Base-by-base conservation (phyloP, 2,797 vertebrate species). In the Leontopithecus rosalia region DNA sequence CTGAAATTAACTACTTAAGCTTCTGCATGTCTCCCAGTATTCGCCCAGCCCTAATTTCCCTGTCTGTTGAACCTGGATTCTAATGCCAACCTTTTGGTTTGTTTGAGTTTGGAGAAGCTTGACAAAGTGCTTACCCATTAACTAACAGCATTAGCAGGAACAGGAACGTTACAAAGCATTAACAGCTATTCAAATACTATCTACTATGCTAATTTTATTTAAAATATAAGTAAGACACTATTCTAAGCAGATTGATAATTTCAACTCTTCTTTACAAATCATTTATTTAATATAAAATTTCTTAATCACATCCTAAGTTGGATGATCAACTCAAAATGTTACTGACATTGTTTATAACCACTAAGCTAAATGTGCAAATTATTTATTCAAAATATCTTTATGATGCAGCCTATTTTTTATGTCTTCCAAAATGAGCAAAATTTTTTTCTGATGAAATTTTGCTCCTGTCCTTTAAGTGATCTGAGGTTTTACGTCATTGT, bases 231-330 rank as follows among this genome's bases (percentile, higher is more conserved):
- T 75, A 46, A 92, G 22, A 84, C 73, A 39, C 17, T 33, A 36
- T 79, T 81, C 50, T 75, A 83, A 50, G 24, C 1, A 58, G 2
- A 57, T 33, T 30, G n/a, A 33, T 57, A 1, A 85, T 91, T 58
- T 88, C 33, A 67, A 43, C 19, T 43, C 7, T 64, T 73, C 36
- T 85, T 89, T 81, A 88, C 26, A 57, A 85, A 67, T 82, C 58
- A 82, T 50, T 88, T 75, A 43, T 67, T 91, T 88, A 80, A 22
- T n/a, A 28, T 58, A 30, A 90, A 61, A 90, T 80, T 67, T 82
- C 57, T 55, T 70, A 73, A 79, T 79, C 52, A 39, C 33, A 90
- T 73, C 61, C n/a, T 95, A 79, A 93, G 70, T 85, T 84, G 87
- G 57, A 20, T 39, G 41, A 90, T 87, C 57, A 48, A 50, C 77